These are phyloP conservation scores for Apamea crenata DNA, from an alignment of 2,888 invertebrate species.

Conservation along the genomic window DNA sequence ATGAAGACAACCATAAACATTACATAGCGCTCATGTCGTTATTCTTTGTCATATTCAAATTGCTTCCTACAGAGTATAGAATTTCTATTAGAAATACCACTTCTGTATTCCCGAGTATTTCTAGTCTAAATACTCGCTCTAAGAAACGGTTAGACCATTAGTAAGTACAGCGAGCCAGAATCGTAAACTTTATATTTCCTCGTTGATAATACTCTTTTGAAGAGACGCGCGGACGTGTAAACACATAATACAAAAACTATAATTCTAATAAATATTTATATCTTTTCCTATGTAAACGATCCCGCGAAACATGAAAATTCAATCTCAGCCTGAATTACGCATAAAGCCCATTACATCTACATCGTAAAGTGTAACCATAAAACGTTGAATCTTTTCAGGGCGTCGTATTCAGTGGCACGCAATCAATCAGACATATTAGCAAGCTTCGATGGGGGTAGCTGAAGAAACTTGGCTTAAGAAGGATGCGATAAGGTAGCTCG, in stretches of 20 bases:
- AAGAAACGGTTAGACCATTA: constrained; percentile 17
- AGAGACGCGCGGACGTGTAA: constrained; percentile 42
- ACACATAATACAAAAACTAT: constrained; percentile 47
- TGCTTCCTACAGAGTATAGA: constrained; percentile 23
- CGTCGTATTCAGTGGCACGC: constrained; percentile 64
- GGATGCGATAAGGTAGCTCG: not conserved
- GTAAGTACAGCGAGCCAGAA: constrained; percentile 18
- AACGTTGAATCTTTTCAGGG: constrained; percentile 48
- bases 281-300: constrained; percentile 50
- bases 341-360: constrained; percentile 53
- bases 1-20: constrained; percentile 36
- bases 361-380: constrained; percentile 63
- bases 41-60: constrained; percentile 32
- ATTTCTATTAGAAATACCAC: constrained; percentile 25
- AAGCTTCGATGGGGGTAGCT: constrained; percentile 39
- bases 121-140: not conserved
- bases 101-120: constrained; percentile 6
- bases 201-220: constrained; percentile 15
- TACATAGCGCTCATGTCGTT: not conserved
- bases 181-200: constrained; percentile 45
- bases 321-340: constrained; percentile 60
- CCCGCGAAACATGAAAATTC: constrained; percentile 58
- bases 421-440: constrained; percentile 65
- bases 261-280: constrained; percentile 63
- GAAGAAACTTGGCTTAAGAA: constrained; percentile 24